Conservation (phyloP, 2,888 invertebrate species). For the Cepaea hortensis region DNA sequence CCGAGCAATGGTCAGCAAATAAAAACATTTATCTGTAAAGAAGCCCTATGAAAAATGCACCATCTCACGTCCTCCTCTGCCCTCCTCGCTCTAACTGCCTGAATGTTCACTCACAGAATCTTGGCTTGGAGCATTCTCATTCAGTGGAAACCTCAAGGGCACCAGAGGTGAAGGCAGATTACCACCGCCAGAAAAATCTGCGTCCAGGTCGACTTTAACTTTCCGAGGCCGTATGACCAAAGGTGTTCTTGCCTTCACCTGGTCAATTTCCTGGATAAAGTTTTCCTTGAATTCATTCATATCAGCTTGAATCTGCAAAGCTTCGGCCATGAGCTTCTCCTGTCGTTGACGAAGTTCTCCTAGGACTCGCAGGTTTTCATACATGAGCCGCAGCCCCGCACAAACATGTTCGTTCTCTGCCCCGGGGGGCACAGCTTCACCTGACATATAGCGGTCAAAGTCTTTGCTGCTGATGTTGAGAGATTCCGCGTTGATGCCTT, state of each 20-base stretch:
- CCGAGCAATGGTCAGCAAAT: too few species aligned
- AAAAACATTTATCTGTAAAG: too few species aligned
- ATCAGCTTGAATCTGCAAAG: conserved; percentile 82
- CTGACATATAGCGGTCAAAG: conserved; percentile 94
- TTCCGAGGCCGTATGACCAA: conserved; percentile 65
- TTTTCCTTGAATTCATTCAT: conserved; percentile 86
- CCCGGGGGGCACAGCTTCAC: conserved; percentile 89
- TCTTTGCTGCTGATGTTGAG: conserved; percentile 92
- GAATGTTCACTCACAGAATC: not conserved
- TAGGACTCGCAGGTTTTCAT: conserved; percentile 85
- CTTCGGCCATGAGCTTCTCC: conserved; percentile 80
- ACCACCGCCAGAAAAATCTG: conserved; percentile 79
- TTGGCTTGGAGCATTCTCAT: not conserved
- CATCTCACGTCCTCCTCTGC: too few species aligned
- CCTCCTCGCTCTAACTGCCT: too few species aligned
- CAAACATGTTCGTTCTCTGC: conserved; percentile 82
- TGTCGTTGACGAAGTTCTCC: conserved; percentile 83
- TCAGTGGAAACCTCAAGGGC: conserved; percentile 69
- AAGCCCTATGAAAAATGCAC: too few species aligned
- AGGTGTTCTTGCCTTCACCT: conserved; percentile 85
- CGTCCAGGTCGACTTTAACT: conserved; percentile 81
- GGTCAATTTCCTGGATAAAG: conserved; percentile 84
- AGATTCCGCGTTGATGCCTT: conserved; percentile 94
- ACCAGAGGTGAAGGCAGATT: conserved; percentile 79
- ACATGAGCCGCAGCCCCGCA: conserved; percentile 86